Evolutionary conservation across 2,113 vertebrate genomes (phyloP), one percentile per base, ranked within the genome.

Genomic region (Cichladusa arquata): DNA sequence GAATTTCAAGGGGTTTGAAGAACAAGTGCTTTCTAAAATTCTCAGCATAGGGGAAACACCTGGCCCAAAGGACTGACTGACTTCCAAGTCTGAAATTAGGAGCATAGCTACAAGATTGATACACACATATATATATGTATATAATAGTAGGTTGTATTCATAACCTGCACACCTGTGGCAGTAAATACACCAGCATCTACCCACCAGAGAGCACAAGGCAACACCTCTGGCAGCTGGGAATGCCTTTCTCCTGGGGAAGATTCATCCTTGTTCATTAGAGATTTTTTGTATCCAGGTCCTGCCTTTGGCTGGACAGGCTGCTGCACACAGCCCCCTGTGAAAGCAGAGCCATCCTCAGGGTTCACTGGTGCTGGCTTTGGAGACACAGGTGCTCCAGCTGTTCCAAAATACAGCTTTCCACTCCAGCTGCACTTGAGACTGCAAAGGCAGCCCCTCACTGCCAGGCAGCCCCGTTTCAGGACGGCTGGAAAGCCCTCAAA

Each of bases 381-480:
- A 61, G 47, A 76, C 31, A 25, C 15, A 26, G 23, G 64, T 12
- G 28, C 60, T 58, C 53, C 62, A 78, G 60, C 51, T 15, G 51
- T 53, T 84, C 67, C 77, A 62, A 42, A 81, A 62, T 0, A 3
- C 1, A 0, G 19, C 8, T 69, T 51, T n/a, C 9, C 48, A 29
- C 34, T 76, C 61, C 60, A 65, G 72, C 42, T 57, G 72, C 22
- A 54, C 53, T 13, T 6, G 53, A 76, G 62, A 34, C 50, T 26
- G 62, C 85, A 84, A 48, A 44, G 40, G 31, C 53, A 78, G 72
- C 83, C 71, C 62, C 74, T 42, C 19, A 6, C 20, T 26, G n/a
- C 2, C 7, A 34, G 26, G 20, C 81, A 92, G 51, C 60, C 18
- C 64, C 2, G 1, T 11, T 33, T 40, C 65, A 57, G 38, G 57